Conservation (phyloP, 1,140 invertebrate species). For the Drosophila trapezifrons region DNA sequence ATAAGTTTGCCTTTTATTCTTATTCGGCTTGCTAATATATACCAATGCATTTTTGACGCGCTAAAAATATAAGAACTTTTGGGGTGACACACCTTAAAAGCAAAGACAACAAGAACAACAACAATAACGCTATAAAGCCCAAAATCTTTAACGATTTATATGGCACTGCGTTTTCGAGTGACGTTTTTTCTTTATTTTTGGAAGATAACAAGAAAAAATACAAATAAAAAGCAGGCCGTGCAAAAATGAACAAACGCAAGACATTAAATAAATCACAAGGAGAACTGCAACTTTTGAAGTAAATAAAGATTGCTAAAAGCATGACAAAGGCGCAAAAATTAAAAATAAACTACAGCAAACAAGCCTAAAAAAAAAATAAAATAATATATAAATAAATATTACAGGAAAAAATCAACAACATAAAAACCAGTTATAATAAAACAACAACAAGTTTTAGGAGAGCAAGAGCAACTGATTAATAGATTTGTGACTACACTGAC, state of each 20-base stretch:
- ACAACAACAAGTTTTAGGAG: not conserved
- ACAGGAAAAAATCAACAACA: conserved; percentile 3
- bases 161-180: conserved; percentile 4
- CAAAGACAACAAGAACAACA: conserved; percentile 8
- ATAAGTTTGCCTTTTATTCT: no score
- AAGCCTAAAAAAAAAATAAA: not conserved
- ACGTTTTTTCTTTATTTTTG: conserved; percentile 33
- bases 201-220: conserved; percentile 16
- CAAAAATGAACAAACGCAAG: conserved; percentile 22
- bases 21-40: no score
- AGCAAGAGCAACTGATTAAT: no score
- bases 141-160: conserved; percentile 22
- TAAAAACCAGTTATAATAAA: not conserved
- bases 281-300: conserved; percentile 3
- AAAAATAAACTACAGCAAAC: not conserved
- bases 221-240: conserved; percentile 25
- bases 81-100: conserved; percentile 17
- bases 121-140: not conserved
- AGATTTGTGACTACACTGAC: not conserved
- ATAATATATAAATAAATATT: not conserved
- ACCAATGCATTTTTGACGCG: no score
- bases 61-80: no score
- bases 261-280: conserved; percentile 32
- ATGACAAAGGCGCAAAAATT: not conserved
- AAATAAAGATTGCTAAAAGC: conserved; percentile 5